A percentile compares a stretch with the other conserved stretches of the same genome.
Conservation (phyloP, 2,888 invertebrate genomes). For the Xestia sexstrigata region DNA sequence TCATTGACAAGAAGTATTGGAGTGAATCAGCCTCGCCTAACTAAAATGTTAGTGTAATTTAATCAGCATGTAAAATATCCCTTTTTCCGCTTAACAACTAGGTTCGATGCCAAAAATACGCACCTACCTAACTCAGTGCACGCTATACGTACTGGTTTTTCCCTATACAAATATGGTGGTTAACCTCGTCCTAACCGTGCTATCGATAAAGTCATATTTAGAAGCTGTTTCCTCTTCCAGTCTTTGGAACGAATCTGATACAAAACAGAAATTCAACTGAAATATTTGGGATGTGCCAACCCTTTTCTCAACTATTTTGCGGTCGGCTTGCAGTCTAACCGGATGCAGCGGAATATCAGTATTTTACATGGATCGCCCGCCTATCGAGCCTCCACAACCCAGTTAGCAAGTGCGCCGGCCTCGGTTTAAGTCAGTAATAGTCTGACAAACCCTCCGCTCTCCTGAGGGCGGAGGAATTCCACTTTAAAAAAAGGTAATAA, state of each 20-base stretch:
- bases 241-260: not conserved
- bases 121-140: not conserved
- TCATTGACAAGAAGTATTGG: constrained; percentile 13
- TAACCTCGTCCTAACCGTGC: not conserved
- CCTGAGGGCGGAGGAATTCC: too few relatives aligned
- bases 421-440: too few relatives aligned
- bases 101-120: not conserved
- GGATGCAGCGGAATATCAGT: not conserved
- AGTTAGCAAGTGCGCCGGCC: too few relatives aligned
- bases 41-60: not conserved
- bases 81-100: not conserved
- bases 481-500: too few relatives aligned
- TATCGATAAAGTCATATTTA: not conserved
- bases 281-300: not conserved
- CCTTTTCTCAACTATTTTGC: not conserved
- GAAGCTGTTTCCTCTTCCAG: not conserved
- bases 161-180: not conserved
- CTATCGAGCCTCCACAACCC: too few relatives aligned
- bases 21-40: not conserved
- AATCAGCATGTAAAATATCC: not conserved
- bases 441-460: too few relatives aligned
- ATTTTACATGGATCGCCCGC: too few relatives aligned
- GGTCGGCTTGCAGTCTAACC: not conserved
- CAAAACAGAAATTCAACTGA: not conserved
- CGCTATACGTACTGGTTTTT: not conserved